phyloP scores from a whole-genome alignment of 1,140 invertebrate species.

The Danaus plexippus region DNA sequence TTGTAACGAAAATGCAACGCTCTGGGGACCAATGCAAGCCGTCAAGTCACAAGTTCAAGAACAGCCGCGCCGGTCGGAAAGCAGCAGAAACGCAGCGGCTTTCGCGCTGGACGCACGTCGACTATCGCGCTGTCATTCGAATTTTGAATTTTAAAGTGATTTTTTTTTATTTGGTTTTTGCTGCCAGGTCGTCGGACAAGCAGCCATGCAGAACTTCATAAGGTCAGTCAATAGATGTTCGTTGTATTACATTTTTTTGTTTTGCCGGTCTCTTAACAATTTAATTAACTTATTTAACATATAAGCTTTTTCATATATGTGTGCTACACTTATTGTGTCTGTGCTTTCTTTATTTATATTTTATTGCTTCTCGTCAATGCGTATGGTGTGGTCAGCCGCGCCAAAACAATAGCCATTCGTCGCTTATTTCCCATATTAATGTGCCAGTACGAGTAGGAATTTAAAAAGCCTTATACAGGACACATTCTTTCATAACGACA shows the following conservation, averaged over 20 bases:
- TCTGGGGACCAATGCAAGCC: slow-evolving; percentile 54
- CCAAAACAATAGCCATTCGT: slow-evolving; percentile 21
- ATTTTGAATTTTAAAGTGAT: slow-evolving; percentile 37
- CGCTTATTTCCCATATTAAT: slow-evolving; percentile 22
- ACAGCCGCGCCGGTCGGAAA: slow-evolving; percentile 29
- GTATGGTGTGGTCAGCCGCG: slow-evolving; percentile 11
- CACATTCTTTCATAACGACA: too few relatives aligned
- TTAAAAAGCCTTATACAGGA: not conserved
- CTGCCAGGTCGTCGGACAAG: slow-evolving; percentile 26
- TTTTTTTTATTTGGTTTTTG: slow-evolving; percentile 29
- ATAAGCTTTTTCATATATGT: too few relatives aligned
- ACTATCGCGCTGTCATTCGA: slow-evolving; percentile 27
- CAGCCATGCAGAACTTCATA: slow-evolving; percentile 56
- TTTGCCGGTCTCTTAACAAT: not conserved
- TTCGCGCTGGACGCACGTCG: slow-evolving; percentile 44
- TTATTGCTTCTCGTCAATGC: too few relatives aligned
- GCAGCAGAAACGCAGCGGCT: slow-evolving; percentile 46
- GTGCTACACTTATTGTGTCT: too few relatives aligned
- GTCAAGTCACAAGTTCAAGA: slow-evolving; percentile 60
- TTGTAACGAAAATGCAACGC: slow-evolving; percentile 48
- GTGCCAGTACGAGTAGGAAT: slow-evolving; percentile 15
- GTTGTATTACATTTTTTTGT: not conserved
- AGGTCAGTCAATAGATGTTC: slow-evolving; percentile 34
- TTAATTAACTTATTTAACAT: too few relatives aligned
- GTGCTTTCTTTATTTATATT: too few relatives aligned